A percentile compares a stretch with the other conserved stretches of the same genome.
These are phyloP conservation scores for Barbus barbus DNA, from an alignment of 2,113 vertebrate species.

Conservation along the genomic window DNA sequence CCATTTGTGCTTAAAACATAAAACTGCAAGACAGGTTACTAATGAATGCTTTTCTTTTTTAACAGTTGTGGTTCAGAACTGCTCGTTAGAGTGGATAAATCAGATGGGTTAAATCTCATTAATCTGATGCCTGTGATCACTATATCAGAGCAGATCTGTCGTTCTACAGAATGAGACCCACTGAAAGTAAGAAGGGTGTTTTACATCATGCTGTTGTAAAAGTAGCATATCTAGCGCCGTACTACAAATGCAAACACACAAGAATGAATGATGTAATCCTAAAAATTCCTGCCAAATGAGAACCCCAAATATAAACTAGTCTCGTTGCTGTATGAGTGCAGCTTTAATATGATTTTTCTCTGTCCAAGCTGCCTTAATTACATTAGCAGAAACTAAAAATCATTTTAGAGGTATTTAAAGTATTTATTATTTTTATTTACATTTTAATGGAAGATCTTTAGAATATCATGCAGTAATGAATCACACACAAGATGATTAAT, in stretches of 20 bases:
- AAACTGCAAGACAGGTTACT: neutral
- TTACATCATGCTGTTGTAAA: neutral
- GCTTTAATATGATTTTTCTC: neutral
- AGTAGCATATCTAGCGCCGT: too few species aligned
- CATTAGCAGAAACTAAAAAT: neutral
- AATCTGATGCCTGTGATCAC: too few species aligned
- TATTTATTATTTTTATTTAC: neutral
- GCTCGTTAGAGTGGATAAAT: neutral
- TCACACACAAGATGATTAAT: neutral
- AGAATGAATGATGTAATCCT: neutral
- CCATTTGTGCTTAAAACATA: neutral
- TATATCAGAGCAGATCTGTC: too few species aligned
- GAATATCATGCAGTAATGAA: neutral
- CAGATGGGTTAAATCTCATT: too few species aligned
- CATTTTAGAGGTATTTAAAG: neutral
- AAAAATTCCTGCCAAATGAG: neutral
- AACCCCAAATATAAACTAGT: neutral
- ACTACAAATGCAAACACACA: neutral
- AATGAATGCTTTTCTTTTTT: neutral
- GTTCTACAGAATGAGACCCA: too few species aligned
- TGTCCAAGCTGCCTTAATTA: neutral
- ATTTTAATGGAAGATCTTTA: neutral
- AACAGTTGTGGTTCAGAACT: too few species aligned
- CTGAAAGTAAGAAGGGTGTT: too few species aligned
- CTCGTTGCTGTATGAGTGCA: neutral